Conservation (phyloP, 2,113 vertebrate genomes). For the Serinus canaria region DNA sequence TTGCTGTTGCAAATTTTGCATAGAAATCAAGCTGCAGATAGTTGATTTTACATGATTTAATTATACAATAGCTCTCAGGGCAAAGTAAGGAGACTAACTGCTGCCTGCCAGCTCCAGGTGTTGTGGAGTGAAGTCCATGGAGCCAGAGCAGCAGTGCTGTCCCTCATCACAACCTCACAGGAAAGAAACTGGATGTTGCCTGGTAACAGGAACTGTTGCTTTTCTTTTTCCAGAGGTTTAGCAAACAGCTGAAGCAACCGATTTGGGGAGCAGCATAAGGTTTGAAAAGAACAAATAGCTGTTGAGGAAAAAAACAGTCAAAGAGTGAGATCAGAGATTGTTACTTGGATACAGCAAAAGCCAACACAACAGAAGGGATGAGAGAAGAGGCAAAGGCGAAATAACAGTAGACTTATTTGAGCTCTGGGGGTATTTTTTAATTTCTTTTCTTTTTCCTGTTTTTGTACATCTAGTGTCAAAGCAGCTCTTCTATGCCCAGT, state of each 20-base stretch:
- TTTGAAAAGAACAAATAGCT: conserved; percentile 36
- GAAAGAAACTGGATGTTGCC: neutral
- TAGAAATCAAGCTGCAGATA: neutral
- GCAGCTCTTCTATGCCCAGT: neutral
- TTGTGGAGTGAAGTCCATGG: neutral
- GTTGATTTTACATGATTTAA: neutral
- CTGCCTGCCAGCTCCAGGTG: neutral
- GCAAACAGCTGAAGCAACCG: neutral
- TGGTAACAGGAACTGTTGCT: neutral
- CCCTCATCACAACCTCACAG: neutral
- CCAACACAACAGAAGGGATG: conserved; percentile 24
- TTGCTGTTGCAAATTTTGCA: neutral
- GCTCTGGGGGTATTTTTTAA: neutral
- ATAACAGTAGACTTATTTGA: neutral
- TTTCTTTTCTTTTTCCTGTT: neutral
- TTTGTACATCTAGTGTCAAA: neutral
- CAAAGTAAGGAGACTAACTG: neutral
- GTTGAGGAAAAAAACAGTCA: neutral
- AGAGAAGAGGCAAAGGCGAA: neutral
- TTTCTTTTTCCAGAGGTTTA: conserved; percentile 39
- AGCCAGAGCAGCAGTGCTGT: neutral
- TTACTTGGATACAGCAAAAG: conserved; percentile 33
- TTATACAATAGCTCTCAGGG: neutral
- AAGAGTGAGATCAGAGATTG: neutral
- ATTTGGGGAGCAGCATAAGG: neutral